A percentile compares a stretch with the other conserved stretches of the same genome.
phyloP scores from a whole-genome alignment of 2,888 invertebrate genomes.

The Lithophane leautieri region DNA sequence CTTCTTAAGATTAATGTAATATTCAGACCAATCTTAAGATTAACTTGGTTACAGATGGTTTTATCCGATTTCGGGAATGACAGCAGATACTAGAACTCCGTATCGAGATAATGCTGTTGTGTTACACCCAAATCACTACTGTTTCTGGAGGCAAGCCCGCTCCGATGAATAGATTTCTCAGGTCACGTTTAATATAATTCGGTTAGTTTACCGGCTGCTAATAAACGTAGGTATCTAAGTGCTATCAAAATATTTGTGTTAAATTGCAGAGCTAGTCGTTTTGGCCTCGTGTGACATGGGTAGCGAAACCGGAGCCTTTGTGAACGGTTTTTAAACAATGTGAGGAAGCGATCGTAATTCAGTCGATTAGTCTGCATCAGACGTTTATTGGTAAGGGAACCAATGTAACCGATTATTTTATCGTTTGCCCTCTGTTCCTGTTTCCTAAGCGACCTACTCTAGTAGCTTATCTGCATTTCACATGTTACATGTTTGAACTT shows the following conservation, averaged over 20 bases:
- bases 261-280: conserved; percentile 28
- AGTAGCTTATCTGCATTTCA: conserved; percentile 59
- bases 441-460: conserved; percentile 59
- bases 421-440: conserved; percentile 63
- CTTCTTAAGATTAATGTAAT: conserved; percentile 46
- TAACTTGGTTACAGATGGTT: conserved; percentile 24
- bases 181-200: conserved; percentile 40
- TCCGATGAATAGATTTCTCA: conserved; percentile 51
- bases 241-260: conserved; percentile 50
- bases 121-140: conserved; percentile 20
- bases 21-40: conserved; percentile 49
- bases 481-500: conserved; percentile 16
- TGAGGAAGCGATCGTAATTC: conserved; percentile 79
- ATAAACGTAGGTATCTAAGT: conserved; percentile 31
- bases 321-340: conserved; percentile 77
- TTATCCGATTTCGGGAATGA: conserved; percentile 10
- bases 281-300: conserved; percentile 50
- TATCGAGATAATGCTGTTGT: conserved; percentile 29
- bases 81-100: conserved; percentile 23
- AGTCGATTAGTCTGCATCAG: conserved; percentile 71
- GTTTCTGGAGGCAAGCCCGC: conserved; percentile 26
- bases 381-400: conserved; percentile 68
- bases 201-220: conserved; percentile 29
- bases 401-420: conserved; percentile 62
- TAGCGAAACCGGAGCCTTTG: conserved; percentile 70